Evolutionary conservation across 2,113 vertebrate species (phyloP).

Genomic region (Spermophilus dauricus): DNA sequence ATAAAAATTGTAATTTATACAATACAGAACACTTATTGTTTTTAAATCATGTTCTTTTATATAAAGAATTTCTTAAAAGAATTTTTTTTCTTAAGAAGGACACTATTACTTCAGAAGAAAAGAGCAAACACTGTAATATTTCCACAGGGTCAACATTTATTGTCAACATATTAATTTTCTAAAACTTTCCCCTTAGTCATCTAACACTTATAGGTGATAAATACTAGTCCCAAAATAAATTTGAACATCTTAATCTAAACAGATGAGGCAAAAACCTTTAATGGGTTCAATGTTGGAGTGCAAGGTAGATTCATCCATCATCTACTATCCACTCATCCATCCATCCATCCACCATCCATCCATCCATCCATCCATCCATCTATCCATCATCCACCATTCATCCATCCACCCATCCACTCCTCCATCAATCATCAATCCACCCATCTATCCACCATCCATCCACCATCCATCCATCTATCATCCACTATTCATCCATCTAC

Average conservation of each 20-base stretch:
- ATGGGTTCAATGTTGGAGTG: not conserved
- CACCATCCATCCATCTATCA: too few relatives aligned
- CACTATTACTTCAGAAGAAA: not conserved
- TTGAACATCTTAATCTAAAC: not conserved
- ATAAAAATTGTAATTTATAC: not conserved
- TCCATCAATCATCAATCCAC: too few relatives aligned
- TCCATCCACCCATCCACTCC: too few relatives aligned
- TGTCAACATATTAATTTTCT: not conserved
- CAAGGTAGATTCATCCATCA: not conserved
- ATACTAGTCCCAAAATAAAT: not conserved
- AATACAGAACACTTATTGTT: not conserved
- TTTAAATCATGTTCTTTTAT: not conserved
- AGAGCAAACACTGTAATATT: not conserved
- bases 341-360: too few relatives aligned
- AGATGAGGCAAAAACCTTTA: not conserved
- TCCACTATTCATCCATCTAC: too few relatives aligned
- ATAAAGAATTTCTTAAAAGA: not conserved
- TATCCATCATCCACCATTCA: too few relatives aligned
- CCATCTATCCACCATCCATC: too few relatives aligned
- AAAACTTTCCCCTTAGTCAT: not conserved
- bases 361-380: too few relatives aligned
- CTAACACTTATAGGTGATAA: not conserved
- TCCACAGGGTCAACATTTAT: not conserved
- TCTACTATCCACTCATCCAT: too few relatives aligned
- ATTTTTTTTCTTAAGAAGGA: not conserved